Conservation (phyloP, 2,797 vertebrate genomes). For the Pangasius macronema region DNA sequence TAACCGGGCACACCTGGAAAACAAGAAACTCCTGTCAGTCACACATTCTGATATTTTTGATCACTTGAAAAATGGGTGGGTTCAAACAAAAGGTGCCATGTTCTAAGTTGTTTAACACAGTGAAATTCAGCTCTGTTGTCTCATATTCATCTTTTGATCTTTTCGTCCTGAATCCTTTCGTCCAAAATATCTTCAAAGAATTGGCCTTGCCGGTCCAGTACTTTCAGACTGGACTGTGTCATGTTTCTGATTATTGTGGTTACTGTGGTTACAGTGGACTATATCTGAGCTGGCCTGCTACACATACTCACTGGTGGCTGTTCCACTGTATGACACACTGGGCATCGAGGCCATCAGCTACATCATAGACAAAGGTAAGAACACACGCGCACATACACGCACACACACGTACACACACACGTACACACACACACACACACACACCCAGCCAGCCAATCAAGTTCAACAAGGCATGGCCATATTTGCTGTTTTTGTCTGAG, state of each 20-base stretch:
- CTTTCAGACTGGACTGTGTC: not conserved
- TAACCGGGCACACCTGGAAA: too few relatives aligned
- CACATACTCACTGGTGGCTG: conserved; percentile 87
- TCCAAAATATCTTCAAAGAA: too few relatives aligned
- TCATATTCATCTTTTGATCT: too few relatives aligned
- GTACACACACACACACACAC: too few relatives aligned
- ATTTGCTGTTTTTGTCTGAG: not conserved
- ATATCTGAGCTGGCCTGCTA: conserved; percentile 94
- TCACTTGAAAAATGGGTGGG: not conserved
- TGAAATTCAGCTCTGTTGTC: not conserved
- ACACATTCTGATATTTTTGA: not conserved
- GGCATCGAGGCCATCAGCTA: conserved; percentile 87
- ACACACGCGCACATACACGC: conserved; percentile 1
- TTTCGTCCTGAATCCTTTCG: too few relatives aligned
- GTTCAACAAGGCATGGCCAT: not conserved
- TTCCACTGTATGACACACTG: conserved; percentile 94
- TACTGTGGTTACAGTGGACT: conserved; percentile 82
- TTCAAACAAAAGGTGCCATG: too few relatives aligned
- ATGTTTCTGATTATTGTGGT: not conserved
- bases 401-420: not conserved
- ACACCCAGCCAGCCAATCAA: not conserved
- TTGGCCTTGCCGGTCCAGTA: not conserved
- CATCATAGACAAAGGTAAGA: conserved; percentile 88
- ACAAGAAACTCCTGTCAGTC: too few relatives aligned
- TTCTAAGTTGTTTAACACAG: not conserved